Base-by-base conservation (phyloP, 2,113 vertebrate species). In the Rhynchopsitta pachyrhyncha region DNA sequence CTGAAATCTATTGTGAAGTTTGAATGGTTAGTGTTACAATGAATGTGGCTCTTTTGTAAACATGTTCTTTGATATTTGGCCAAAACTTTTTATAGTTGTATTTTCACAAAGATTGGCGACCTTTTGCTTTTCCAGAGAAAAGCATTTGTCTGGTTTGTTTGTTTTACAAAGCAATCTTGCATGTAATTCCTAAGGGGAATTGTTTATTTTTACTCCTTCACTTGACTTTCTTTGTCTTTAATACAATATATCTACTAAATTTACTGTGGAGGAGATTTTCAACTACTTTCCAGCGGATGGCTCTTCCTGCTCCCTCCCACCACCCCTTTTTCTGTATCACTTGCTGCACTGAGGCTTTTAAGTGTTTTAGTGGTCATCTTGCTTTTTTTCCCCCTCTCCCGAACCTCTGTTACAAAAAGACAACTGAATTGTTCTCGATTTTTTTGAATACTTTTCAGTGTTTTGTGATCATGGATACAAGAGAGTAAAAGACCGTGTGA, bases 51-150 rank as follows among this genome's bases (percentile, higher is more conserved):
- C 42, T 94, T 91, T 67, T 80, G 93, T 95, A 88, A 91, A 91
- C 85, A 90, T 3, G 50, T 42, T 74, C 67, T 94, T 95, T 96
- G 90, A 93, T 91, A 86, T 66, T 77, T 77, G 64, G 68, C 92
- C 92, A 93, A 55, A 93, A 50, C 93, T 88, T 91, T 96, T 93
- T 90, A 94, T 95, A 96, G 94, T 46, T 90, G 3, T 90, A 63
- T 88, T 91, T 94, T 94, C 90, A 88, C 42, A 64, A 59, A 85
- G 90, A 87, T 46, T 33, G 41, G 78, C 70, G 85, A 94, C 90
- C 87, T 96, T 97, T 96, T 76, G 67, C 75, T 94, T 94, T 93
- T 95, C 85, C 92, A 88, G 70, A 74, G 84, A 74, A 80, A 92
- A 94, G 78, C 69, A 16, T 57, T 95, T 75, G 66, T n/a, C 49